Conservation (phyloP, 2,113 vertebrate genomes). For the Callocephalon fimbriatum region DNA sequence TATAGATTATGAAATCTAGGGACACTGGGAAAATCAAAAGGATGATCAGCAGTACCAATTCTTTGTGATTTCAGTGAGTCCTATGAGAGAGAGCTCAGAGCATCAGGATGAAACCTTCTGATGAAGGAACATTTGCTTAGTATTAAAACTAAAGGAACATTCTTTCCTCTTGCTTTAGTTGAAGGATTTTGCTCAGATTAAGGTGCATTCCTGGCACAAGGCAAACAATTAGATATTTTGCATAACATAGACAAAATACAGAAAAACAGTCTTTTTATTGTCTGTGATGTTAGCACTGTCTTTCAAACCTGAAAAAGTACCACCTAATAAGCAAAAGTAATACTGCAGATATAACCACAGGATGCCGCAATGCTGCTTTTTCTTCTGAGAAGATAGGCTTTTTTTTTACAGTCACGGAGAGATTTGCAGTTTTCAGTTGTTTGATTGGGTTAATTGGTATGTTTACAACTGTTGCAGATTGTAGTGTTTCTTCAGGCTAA, state of each 20-base stretch:
- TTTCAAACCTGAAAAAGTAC: background rate
- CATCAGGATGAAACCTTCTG: background rate
- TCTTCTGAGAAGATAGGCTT: background rate
- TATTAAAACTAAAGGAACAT: background rate
- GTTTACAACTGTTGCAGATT: background rate
- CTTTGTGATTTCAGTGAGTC: background rate
- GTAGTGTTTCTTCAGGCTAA: background rate
- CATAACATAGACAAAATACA: background rate
- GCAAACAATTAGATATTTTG: background rate
- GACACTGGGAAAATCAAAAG: background rate
- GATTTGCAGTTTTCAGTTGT: background rate
- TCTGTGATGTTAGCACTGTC: background rate
- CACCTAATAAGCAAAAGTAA: background rate
- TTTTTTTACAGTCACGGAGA: background rate
- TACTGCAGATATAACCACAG: background rate
- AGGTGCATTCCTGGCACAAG: background rate
- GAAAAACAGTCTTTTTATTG: background rate
- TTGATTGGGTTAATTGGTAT: background rate
- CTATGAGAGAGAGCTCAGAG: background rate
- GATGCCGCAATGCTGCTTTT: background rate
- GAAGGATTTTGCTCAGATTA: background rate
- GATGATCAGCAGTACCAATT: background rate
- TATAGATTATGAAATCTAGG: background rate
- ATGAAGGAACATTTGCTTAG: background rate
- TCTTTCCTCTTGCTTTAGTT: background rate